Conservation (phyloP, 1,140 invertebrate species). For the Dinoponera quadriceps region DNA sequence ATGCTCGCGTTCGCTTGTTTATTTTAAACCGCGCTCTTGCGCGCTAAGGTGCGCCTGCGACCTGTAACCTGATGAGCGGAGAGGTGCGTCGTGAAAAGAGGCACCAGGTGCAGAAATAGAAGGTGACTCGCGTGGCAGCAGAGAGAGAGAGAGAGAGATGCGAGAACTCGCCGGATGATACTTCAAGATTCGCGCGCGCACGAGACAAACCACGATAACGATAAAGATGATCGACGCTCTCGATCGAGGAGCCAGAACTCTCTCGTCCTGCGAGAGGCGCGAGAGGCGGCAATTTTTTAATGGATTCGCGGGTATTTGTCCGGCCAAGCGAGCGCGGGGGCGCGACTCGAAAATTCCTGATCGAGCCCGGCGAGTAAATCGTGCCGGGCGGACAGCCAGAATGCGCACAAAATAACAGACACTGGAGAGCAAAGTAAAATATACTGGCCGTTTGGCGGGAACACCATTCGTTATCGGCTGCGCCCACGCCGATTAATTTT, state of each 20-base stretch:
- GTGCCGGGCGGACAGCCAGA: constrained; percentile 71
- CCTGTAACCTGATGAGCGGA: constrained; percentile 20
- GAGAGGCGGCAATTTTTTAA: constrained; percentile 69
- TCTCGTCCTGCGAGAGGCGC: constrained; percentile 9
- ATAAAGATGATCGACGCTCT: constrained; percentile 22
- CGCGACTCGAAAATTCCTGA: constrained; percentile 67
- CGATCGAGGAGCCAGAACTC: constrained; percentile 45
- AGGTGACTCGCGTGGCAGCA: background rate
- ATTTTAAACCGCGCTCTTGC: background rate
- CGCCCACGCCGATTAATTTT: constrained; percentile 81
- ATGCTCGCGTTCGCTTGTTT: background rate
- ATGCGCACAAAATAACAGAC: constrained; percentile 78
- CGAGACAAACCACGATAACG: background rate
- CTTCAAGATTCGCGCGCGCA: background rate
- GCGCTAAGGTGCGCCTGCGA: constrained; percentile 7
- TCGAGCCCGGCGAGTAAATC: constrained; percentile 73
- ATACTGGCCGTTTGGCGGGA: constrained; percentile 78
- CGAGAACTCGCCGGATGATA: background rate
- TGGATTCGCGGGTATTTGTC: constrained; percentile 71
- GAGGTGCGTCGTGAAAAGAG: background rate
- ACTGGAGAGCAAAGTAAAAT: constrained; percentile 79
- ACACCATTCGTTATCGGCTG: constrained; percentile 79
- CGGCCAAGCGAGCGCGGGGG: constrained; percentile 29
- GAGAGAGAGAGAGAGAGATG: background rate
- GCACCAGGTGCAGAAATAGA: constrained; percentile 28